These are phyloP conservation scores for Otus scops DNA, from an alignment of 2,797 vertebrate species.

Conservation along the genomic window DNA sequence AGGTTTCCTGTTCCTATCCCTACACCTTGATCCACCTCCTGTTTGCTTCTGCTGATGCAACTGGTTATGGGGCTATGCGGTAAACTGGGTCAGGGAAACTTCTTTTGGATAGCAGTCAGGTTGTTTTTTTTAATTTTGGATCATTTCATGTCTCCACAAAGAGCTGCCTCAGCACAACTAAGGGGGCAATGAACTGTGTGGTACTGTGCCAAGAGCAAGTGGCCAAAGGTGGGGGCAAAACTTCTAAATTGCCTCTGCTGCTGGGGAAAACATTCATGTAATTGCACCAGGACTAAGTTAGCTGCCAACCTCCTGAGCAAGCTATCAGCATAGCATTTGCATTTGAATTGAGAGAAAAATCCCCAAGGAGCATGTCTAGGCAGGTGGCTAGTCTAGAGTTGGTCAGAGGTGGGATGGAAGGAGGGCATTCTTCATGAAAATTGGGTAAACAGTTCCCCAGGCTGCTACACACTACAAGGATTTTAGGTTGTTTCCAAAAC, in stretches of 20 bases:
- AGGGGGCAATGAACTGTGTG: not conserved
- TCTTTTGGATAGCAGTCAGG: not conserved
- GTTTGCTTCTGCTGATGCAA: not conserved
- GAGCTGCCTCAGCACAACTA: conserved; percentile 28
- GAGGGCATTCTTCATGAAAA: conserved; percentile 41
- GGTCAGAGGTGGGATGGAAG: conserved; percentile 63
- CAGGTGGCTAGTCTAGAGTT: conserved; percentile 55
- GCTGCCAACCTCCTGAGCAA: conserved; percentile 44
- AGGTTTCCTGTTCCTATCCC: not conserved
- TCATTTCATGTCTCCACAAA: conserved; percentile 17
- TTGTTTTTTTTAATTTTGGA: not conserved
- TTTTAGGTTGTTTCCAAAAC: conserved; percentile 65
- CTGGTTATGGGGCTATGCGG: not conserved
- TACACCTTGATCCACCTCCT: not conserved
- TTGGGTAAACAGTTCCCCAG: conserved; percentile 41
- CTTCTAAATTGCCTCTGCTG: conserved; percentile 34
- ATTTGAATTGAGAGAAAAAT: conserved; percentile 61
- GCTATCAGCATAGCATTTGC: conserved; percentile 54
- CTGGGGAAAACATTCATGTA: conserved; percentile 31
- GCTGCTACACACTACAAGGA: conserved; percentile 17
- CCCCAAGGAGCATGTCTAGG: conserved; percentile 46
- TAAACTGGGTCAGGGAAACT: not conserved
- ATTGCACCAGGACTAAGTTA: not conserved
- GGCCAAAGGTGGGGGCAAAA: conserved; percentile 47
- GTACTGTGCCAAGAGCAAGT: conserved; percentile 35